These are phyloP conservation scores for Sycophila texana DNA, from an alignment of 2,888 invertebrate genomes.

Conservation along the genomic window DNA sequence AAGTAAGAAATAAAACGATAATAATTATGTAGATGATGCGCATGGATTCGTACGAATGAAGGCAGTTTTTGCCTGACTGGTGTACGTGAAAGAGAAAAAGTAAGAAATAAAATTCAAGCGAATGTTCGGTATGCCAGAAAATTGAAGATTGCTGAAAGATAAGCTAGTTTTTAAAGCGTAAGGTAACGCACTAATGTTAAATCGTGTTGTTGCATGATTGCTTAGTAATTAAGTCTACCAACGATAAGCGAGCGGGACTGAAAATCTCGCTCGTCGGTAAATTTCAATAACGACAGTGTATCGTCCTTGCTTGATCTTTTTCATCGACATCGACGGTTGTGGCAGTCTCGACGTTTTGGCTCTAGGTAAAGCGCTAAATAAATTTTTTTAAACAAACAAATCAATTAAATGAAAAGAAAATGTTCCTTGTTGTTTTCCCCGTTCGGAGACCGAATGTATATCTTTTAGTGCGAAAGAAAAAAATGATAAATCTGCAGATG, in stretches of 20 bases:
- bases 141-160: constrained; percentile 43
- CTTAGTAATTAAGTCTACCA: constrained; percentile 52
- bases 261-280: constrained; percentile 32
- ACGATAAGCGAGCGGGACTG: constrained; percentile 24
- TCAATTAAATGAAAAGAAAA: constrained; percentile 28
- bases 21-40: constrained; percentile 51
- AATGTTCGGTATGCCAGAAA: constrained; percentile 55
- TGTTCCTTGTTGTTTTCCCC: constrained; percentile 45
- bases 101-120: constrained; percentile 46
- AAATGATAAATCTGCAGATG: constrained; percentile 19
- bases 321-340: constrained; percentile 42
- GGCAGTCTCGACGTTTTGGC: constrained; percentile 7
- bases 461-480: constrained; percentile 1
- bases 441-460: constrained; percentile 1
- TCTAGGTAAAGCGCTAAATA: constrained; percentile 9
- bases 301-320: constrained; percentile 47
- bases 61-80: constrained; percentile 50
- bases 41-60: constrained; percentile 52
- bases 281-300: constrained; percentile 43
- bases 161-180: constrained; percentile 52
- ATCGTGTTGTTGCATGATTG: constrained; percentile 43
- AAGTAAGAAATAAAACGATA: constrained; percentile 48
- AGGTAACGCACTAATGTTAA: constrained; percentile 45
- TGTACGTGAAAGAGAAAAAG: constrained; percentile 50
- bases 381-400: constrained; percentile 16